Percentiles rank a stretch among this genome's conserved stretches.
phyloP scores from a whole-genome alignment of 2,113 vertebrate genomes.

The Odocoileus hemionus region DNA sequence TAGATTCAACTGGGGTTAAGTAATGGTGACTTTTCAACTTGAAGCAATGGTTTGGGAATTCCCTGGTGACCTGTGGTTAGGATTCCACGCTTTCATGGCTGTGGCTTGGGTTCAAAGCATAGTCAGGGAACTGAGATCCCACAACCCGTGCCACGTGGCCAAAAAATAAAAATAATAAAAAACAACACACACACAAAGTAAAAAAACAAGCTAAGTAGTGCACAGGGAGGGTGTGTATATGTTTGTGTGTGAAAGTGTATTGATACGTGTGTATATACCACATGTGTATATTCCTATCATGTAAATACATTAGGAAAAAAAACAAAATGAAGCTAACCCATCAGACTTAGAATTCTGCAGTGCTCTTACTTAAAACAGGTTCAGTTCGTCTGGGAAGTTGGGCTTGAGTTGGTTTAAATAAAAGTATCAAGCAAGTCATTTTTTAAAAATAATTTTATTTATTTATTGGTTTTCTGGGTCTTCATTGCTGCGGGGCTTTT shows the following conservation, averaged over 20 bases:
- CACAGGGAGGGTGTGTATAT: not conserved
- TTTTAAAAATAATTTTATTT: not conserved
- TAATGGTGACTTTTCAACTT: not conserved
- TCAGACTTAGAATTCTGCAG: not conserved
- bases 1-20: not conserved
- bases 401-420: not conserved
- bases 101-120: not conserved
- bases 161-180: not conserved
- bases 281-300: not conserved
- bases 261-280: rapidly evolving
- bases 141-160: rapidly evolving
- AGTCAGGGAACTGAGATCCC: not conserved
- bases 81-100: not conserved
- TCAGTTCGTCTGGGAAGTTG: not conserved
- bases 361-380: not conserved
- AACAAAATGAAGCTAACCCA: not conserved
- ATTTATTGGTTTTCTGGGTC: not conserved
- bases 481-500: not conserved
- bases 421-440: not conserved
- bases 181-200: not conserved
- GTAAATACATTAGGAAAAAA: no score
- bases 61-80: not conserved
- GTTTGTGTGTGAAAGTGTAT: not conserved
- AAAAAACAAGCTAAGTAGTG: not conserved
- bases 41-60: not conserved